Percentiles rank a stretch among this genome's conserved stretches.
Conservation (phyloP, 2,797 vertebrate species). For the Semaprochilodus insignis region DNA sequence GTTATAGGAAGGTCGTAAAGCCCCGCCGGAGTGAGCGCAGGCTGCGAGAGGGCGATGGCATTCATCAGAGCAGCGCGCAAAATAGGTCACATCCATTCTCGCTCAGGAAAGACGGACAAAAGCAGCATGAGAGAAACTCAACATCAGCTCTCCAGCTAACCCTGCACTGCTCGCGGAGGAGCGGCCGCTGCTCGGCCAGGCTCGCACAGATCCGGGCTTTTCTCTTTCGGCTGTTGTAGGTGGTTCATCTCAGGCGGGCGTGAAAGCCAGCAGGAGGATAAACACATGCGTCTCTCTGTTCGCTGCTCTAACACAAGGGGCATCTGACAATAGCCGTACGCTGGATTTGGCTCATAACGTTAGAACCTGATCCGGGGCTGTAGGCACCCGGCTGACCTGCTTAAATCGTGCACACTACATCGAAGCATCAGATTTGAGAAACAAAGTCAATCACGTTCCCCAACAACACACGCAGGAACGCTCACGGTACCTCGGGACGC, state of each 20-base stretch:
- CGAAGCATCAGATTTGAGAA: background rate
- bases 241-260: background rate
- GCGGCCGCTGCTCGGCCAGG: background rate
- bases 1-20: slow-evolving; percentile 9
- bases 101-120: background rate
- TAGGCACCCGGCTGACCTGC: background rate
- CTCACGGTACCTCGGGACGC: slow-evolving; percentile 69
- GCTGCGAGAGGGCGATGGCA: slow-evolving; percentile 38
- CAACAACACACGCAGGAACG: slow-evolving; percentile 13
- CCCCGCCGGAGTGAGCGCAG: background rate
- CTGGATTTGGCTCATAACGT: background rate
- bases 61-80: background rate
- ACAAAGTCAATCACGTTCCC: background rate
- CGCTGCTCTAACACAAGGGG: background rate
- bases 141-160: background rate
- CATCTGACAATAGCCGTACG: background rate
- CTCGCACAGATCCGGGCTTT: background rate
- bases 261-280: background rate
- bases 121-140: background rate
- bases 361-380: background rate
- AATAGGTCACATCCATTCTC: slow-evolving; percentile 43
- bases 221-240: background rate
- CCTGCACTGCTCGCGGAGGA: too few relatives aligned
- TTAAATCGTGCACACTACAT: background rate
- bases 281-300: background rate